Percentiles rank a stretch among this genome's conserved stretches.
These are phyloP conservation scores for Carterocephalus palaemon DNA, from an alignment of 2,888 invertebrate genomes.

Conservation along the genomic window DNA sequence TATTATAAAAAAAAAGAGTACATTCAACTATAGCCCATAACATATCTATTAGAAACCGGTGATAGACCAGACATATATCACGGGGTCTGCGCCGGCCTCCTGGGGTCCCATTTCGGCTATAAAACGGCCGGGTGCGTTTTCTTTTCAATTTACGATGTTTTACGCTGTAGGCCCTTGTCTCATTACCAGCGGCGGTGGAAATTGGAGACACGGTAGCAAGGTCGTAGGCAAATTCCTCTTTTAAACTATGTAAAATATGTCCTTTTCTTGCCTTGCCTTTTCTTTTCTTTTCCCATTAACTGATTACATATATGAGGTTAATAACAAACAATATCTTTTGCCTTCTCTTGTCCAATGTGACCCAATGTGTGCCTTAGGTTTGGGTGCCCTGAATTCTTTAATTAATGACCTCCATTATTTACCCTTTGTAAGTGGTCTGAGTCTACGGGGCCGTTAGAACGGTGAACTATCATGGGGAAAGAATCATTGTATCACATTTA, in stretches of 20 bases:
- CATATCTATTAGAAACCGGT: conserved; percentile 7
- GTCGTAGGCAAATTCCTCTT: too few species aligned
- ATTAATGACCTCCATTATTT: conserved; percentile 30
- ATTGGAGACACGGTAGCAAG: too few species aligned
- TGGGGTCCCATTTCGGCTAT: conserved; percentile 18
- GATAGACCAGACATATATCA: conserved; percentile 18
- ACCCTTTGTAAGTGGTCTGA: conserved; percentile 27
- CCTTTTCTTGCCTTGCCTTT: too few species aligned
- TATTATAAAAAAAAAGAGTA: too few species aligned
- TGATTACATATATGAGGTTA: too few species aligned
- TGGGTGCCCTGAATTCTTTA: conserved; percentile 25
- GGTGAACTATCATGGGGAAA: conserved; percentile 32
- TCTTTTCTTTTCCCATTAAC: too few species aligned
- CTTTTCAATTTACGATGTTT: conserved; percentile 19
- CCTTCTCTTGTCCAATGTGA: background rate
- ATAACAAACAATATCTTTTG: too few species aligned
- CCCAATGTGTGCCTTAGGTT: conserved; percentile 5
- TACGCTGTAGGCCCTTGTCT: conserved; percentile 1
- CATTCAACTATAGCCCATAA: background rate
- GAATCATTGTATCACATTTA: conserved; percentile 24
- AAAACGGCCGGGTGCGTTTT: conserved; percentile 13
- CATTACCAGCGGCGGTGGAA: background rate
- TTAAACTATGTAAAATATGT: too few species aligned
- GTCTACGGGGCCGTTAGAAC: conserved; percentile 21
- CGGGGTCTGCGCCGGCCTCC: conserved; percentile 13